Evolutionary conservation across 2,888 invertebrate genomes (phyloP).

Genomic region (Heliothis peltigera): DNA sequence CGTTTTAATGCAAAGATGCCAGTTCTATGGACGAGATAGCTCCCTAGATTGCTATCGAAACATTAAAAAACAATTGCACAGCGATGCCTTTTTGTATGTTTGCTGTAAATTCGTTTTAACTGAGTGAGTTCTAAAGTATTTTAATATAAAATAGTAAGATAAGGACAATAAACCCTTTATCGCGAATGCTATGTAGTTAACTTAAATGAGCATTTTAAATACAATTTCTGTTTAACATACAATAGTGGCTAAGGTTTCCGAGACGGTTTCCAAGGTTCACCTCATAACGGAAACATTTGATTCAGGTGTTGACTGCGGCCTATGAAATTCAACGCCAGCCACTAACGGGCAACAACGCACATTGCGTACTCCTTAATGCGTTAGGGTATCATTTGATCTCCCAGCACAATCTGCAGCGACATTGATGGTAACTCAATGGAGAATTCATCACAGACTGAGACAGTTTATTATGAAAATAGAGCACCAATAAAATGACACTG

Average conservation of each 20-base stretch:
- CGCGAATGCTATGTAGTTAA: constrained; percentile 43
- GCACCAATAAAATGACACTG: background rate
- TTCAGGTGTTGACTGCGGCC: constrained; percentile 23
- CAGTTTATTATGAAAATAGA: constrained; percentile 9
- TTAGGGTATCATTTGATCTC: constrained; percentile 29
- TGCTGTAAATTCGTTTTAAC: constrained; percentile 38
- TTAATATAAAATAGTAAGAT: constrained; percentile 44
- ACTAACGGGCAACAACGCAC: constrained; percentile 7
- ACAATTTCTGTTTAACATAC: constrained; percentile 57
- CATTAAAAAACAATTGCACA: constrained; percentile 59
- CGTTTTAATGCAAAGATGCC: constrained; percentile 60
- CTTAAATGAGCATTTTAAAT: constrained; percentile 56
- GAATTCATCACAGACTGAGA: constrained; percentile 25
- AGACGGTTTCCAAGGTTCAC: constrained; percentile 34
- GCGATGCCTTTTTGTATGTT: constrained; percentile 51
- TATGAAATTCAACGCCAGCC: constrained; percentile 5
- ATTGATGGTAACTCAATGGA: constrained; percentile 18
- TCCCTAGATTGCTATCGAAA: constrained; percentile 56
- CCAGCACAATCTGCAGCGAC: constrained; percentile 8
- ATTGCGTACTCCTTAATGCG: constrained; percentile 36
- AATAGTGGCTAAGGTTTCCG: constrained; percentile 45
- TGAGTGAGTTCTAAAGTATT: constrained; percentile 40
- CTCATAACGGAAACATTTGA: constrained; percentile 34
- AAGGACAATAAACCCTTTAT: constrained; percentile 47
- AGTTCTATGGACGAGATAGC: constrained; percentile 41